A percentile compares a stretch with the other conserved stretches of the same genome.
Evolutionary conservation across 2,113 vertebrate genomes (phyloP).

Genomic region (Gallinago undulata): DNA sequence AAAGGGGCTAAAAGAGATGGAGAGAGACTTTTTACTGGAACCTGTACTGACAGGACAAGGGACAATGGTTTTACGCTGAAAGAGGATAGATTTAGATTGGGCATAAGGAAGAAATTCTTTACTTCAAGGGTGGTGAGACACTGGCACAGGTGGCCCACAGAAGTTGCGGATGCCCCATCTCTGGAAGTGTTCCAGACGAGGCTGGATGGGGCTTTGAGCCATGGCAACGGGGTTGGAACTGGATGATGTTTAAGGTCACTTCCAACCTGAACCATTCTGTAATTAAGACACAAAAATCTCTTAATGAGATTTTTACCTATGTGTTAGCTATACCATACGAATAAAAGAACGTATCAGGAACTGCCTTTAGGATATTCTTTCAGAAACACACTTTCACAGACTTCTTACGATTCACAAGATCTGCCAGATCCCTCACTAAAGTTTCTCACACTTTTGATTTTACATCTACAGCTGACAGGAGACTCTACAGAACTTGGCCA

Average conservation of each 20-base stretch:
- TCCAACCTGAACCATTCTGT: neutral
- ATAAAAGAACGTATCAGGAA: neutral
- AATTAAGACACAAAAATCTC: neutral
- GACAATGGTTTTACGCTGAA: neutral
- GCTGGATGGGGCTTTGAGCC: neutral
- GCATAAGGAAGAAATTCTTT: neutral
- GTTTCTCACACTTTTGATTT: neutral
- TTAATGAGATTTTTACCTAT: neutral
- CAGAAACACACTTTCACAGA: neutral
- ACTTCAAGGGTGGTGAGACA: neutral
- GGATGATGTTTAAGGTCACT: neutral
- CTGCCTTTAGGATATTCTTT: neutral
- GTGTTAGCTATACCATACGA: neutral
- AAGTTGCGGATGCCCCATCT: neutral
- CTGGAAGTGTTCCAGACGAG: neutral
- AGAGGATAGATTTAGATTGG: neutral
- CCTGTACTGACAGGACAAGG: neutral
- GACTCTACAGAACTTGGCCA: neutral
- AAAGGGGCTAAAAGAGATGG: neutral
- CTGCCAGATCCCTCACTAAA: neutral
- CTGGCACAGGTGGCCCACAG: neutral
- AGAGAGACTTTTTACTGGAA: neutral
- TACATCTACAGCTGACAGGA: neutral
- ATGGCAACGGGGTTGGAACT: too few relatives aligned
- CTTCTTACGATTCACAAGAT: neutral